These are phyloP conservation scores for Calliopum simillimum DNA, from an alignment of 2,888 invertebrate genomes.

Conservation along the genomic window DNA sequence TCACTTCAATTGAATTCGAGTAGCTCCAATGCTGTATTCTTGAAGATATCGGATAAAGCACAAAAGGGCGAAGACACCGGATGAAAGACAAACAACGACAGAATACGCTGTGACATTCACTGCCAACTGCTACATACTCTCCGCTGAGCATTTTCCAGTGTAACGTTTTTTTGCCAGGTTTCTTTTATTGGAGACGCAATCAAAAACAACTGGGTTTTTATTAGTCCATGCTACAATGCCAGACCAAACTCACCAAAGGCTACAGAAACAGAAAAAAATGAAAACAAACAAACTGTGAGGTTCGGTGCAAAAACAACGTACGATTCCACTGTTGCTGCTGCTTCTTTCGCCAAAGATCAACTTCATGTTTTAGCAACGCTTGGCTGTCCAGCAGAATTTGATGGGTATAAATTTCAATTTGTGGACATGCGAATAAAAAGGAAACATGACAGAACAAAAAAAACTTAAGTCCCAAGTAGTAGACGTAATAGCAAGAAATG, in stretches of 20 bases:
- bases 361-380: constrained; percentile 30
- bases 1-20: constrained; percentile 16
- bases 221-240: too few species aligned
- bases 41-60: not conserved
- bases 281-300: too few species aligned
- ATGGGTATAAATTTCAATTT: constrained; percentile 36
- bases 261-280: too few species aligned
- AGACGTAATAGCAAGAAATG: too few species aligned
- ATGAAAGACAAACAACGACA: not conserved
- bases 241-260: too few species aligned
- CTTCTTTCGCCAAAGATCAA: not conserved
- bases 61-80: constrained; percentile 13
- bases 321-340: not conserved
- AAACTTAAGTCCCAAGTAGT: not conserved
- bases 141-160: not conserved
- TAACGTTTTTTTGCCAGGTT: constrained; percentile 2
- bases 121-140: not conserved
- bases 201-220: constrained; percentile 5
- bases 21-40: constrained; percentile 12
- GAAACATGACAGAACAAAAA: not conserved
- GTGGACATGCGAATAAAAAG: constrained; percentile 3
- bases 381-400: constrained; percentile 29
- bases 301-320: too few species aligned
- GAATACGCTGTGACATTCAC: not conserved
- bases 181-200: constrained; percentile 9